phyloP scores from a whole-genome alignment of 2,797 vertebrate genomes.

The Falco naumanni region DNA sequence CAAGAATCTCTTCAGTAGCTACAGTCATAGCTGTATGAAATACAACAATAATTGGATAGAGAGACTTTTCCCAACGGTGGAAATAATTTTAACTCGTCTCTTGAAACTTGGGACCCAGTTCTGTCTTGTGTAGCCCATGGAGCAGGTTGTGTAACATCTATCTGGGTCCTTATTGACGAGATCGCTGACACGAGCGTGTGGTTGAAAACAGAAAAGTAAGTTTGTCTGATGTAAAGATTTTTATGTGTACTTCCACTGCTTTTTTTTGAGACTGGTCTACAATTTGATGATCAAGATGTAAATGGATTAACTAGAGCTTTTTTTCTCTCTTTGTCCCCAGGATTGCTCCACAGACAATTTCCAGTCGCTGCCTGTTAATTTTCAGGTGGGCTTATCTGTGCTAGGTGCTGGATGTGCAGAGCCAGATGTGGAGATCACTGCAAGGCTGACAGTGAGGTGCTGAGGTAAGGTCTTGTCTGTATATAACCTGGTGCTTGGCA shows the following conservation, averaged over 20 bases:
- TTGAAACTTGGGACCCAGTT: neutral
- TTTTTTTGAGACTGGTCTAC: neutral
- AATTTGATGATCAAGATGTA: neutral
- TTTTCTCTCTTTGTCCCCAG: neutral
- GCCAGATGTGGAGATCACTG: accelerated
- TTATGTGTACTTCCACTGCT: neutral
- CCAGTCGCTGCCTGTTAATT: neutral
- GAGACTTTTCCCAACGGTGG: neutral
- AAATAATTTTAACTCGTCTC: neutral
- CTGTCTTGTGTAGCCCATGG: neutral
- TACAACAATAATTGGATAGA: accelerated
- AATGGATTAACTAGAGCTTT: neutral
- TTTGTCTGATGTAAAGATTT: neutral
- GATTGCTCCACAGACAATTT: neutral
- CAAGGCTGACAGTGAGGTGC: no score
- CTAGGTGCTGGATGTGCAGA: neutral
- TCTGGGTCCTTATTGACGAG: neutral
- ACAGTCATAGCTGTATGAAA: accelerated
- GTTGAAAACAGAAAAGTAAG: neutral
- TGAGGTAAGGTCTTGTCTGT: accelerated
- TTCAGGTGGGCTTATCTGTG: neutral
- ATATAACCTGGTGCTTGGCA: accelerated
- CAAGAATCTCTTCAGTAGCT: neutral
- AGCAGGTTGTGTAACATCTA: neutral
- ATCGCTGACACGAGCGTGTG: accelerated